Conservation (phyloP, 2,888 invertebrate genomes). For the Erebia aethiops region DNA sequence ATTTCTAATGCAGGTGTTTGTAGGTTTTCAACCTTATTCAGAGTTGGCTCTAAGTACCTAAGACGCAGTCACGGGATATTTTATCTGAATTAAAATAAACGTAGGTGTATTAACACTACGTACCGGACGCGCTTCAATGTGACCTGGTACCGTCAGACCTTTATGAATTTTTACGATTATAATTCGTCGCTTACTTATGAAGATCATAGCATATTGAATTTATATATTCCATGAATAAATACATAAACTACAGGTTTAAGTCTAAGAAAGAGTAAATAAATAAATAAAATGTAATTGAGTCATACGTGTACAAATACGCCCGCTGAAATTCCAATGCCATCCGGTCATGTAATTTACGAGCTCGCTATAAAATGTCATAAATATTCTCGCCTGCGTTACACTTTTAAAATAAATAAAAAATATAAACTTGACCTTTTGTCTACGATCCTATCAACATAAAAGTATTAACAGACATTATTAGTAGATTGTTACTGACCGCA, state of each 20-base stretch:
- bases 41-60: no score
- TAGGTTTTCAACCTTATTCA: no score
- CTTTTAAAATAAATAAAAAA: conserved; percentile 45
- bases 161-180: no score
- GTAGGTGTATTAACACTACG: no score
- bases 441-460: conserved; percentile 28
- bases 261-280: conserved; percentile 21
- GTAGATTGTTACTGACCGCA: background rate
- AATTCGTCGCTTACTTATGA: no score
- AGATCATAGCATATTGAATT: background rate
- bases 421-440: conserved; percentile 60
- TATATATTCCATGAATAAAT: background rate
- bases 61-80: no score
- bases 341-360: conserved; percentile 43
- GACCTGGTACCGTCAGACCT: no score
- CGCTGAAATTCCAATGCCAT: conserved; percentile 38
- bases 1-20: no score
- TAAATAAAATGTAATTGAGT: conserved; percentile 35
- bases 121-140: no score
- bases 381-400: conserved; percentile 44
- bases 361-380: conserved; percentile 43
- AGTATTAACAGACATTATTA: background rate
- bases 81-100: no score
- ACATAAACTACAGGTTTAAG: conserved; percentile 7
- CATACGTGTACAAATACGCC: conserved; percentile 30